Evolutionary conservation across 2,888 invertebrate genomes (phyloP).

Genomic region (Rhingia campestris): DNA sequence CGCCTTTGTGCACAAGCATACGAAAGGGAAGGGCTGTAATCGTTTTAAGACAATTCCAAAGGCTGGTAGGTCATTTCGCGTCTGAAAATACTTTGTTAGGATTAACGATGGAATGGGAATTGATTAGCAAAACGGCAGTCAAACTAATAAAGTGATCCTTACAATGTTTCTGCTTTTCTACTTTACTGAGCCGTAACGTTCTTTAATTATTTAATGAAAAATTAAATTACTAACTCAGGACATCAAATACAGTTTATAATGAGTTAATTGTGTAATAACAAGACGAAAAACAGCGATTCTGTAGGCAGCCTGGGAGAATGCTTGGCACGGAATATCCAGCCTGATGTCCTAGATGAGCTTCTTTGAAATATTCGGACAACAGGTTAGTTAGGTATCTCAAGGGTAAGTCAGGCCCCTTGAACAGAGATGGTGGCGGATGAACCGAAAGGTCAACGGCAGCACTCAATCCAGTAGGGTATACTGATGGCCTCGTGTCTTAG

Average conservation of each 20-base stretch:
- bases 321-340: no score
- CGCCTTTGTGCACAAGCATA: conserved; percentile 10
- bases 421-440: no score
- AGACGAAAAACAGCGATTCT: no score
- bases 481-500: no score
- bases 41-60: conserved; percentile 30
- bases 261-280: conserved; percentile 13
- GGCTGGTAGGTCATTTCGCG: conserved; percentile 41
- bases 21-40: conserved; percentile 41
- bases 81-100: conserved; percentile 27
- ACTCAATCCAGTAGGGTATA: no score
- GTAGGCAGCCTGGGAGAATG: no score
- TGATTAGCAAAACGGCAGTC: conserved; percentile 26
- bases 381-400: no score
- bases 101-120: conserved; percentile 25
- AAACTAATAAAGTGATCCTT: conserved; percentile 15
- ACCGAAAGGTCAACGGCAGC: no score
- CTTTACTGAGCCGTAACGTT: not conserved
- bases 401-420: no score
- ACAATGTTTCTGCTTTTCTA: not conserved
- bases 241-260: conserved; percentile 27
- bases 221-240: conserved; percentile 15
- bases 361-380: no score
- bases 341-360: no score
- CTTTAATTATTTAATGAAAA: not conserved